phyloP scores from a whole-genome alignment of 1,140 invertebrate species.

The Dendrolimus kikuchii region DNA sequence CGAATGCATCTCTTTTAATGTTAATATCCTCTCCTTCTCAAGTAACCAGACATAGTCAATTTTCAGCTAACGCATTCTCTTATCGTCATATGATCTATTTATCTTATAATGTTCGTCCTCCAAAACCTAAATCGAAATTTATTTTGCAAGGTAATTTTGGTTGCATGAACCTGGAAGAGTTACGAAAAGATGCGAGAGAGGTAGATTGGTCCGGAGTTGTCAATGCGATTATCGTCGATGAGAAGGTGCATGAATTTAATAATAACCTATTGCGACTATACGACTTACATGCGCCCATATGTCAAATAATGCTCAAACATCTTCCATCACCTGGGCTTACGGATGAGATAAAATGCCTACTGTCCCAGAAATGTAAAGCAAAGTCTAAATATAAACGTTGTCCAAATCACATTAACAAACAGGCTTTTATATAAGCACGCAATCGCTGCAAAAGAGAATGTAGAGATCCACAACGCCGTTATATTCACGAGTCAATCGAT shows the following conservation, averaged over 20 bases:
- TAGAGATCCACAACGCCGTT: no score
- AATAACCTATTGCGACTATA: conserved; percentile 7
- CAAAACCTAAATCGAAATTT: no score
- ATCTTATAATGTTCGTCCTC: conserved; percentile 3
- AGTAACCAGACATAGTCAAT: not conserved
- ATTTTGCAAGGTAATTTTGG: no score
- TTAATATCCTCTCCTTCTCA: conserved; percentile 9
- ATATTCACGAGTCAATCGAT: no score
- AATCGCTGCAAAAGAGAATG: no score
- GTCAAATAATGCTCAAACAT: conserved; percentile 3
- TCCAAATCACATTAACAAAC: no score
- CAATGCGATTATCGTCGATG: not conserved
- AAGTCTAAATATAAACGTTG: not conserved
- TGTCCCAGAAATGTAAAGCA: not conserved
- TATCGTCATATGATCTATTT: conserved; percentile 12
- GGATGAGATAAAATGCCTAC: not conserved
- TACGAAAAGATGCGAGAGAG: not conserved
- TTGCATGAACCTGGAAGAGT: conserved; percentile 1
- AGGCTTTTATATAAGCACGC: no score
- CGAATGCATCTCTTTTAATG: not conserved
- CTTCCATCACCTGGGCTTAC: conserved; percentile 10
- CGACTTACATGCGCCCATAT: conserved; percentile 9
- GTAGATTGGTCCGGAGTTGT: not conserved
- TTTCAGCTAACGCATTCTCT: conserved; percentile 9
- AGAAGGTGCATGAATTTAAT: conserved; percentile 3